Conservation (phyloP, 2,797 vertebrate genomes). For the Adrianichthys oophorus region DNA sequence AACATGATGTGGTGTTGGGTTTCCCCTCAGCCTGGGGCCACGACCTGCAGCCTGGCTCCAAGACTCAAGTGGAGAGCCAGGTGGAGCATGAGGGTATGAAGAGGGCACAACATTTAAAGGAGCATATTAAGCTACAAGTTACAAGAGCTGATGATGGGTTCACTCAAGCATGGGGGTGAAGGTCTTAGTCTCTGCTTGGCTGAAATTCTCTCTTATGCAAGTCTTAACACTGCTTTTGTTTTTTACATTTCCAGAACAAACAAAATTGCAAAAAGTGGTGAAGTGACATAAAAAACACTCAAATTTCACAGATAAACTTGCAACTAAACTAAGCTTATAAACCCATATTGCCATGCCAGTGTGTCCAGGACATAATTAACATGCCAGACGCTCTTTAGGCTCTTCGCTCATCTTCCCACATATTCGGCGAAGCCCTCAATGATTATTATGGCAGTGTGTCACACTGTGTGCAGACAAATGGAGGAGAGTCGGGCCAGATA, state of each 20-base stretch:
- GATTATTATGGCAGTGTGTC: slow-evolving; percentile 55
- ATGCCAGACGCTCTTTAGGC: slow-evolving; percentile 37
- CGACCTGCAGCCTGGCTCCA: slow-evolving; percentile 20
- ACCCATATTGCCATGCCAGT: slow-evolving; percentile 12
- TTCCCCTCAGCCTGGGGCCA: slow-evolving; percentile 44
- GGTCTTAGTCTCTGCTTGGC: slow-evolving; percentile 3
- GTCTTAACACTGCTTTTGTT: too few relatives aligned
- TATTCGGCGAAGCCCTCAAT: slow-evolving; percentile 38
- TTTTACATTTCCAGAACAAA: too few relatives aligned
- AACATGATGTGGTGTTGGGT: slow-evolving; percentile 42
- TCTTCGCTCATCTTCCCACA: slow-evolving; percentile 51
- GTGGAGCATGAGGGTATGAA: slow-evolving; percentile 14
- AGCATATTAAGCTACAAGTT: slow-evolving; percentile 5
- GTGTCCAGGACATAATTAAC: slow-evolving; percentile 47
- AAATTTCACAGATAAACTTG: too few relatives aligned
- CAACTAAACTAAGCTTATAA: neutral
- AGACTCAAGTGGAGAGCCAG: slow-evolving; percentile 32
- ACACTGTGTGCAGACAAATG: slow-evolving; percentile 56
- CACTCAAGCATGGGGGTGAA: slow-evolving; percentile 17
- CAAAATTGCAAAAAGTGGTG: too few relatives aligned
- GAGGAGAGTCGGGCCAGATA: slow-evolving; percentile 35
- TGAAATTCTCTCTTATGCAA: neutral
- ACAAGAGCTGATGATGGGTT: slow-evolving; percentile 16
- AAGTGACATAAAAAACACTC: too few relatives aligned
- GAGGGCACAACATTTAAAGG: neutral